Evolutionary conservation across 2,888 invertebrate genomes (phyloP).

Genomic region (Eurytoma adleriae): DNA sequence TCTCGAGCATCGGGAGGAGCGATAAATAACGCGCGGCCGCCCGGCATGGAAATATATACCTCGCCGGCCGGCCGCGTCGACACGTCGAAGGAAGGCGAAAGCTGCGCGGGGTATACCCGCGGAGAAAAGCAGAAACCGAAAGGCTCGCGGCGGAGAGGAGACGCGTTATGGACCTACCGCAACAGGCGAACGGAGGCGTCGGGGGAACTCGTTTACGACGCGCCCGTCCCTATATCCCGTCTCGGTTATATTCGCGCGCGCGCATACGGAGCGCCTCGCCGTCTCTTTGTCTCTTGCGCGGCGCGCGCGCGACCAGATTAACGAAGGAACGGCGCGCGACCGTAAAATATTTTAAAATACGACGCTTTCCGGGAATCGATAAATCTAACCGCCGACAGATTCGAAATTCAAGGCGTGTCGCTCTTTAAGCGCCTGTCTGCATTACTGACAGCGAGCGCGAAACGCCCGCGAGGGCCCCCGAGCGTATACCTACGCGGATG

Average conservation of each 20-base stretch:
- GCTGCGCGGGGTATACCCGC: neutral
- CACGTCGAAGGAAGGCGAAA: neutral
- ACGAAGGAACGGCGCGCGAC: conserved; percentile 18
- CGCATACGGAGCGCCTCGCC: neutral
- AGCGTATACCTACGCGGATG: too few species aligned
- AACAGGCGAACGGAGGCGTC: conserved; percentile 45
- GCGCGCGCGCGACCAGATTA: conserved; percentile 10
- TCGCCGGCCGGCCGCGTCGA: neutral
- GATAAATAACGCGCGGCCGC: neutral
- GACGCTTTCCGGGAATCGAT: conserved; percentile 40
- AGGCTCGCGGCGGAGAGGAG: neutral
- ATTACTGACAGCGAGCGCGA: conserved; percentile 7
- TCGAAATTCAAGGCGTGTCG: conserved; percentile 30
- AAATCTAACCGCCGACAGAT: conserved; percentile 34
- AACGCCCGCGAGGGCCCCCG: too few species aligned
- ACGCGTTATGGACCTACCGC: conserved; percentile 52
- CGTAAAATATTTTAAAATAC: conserved; percentile 28
- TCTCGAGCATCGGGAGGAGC: neutral
- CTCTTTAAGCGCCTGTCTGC: conserved; percentile 31
- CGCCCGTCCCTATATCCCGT: neutral
- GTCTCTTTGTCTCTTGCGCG: neutral
- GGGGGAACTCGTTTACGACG: conserved; percentile 46
- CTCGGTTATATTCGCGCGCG: conserved; percentile 28
- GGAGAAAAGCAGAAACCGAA: neutral
- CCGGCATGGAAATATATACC: neutral